Evolutionary conservation across 2,888 invertebrate species (phyloP).

Genomic region (Portevinia maculata): DNA sequence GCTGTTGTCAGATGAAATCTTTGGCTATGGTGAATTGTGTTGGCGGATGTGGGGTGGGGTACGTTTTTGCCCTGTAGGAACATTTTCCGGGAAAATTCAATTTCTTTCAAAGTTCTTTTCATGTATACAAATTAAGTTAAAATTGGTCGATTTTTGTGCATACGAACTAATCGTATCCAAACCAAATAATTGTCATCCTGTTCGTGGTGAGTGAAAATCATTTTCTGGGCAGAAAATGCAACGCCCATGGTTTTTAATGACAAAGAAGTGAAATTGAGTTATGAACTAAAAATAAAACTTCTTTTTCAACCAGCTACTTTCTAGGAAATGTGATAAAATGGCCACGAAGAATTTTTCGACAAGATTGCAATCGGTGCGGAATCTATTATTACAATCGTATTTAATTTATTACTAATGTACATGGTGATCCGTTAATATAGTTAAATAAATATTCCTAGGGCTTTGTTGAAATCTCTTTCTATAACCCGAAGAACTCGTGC

Average conservation of each 20-base stretch:
- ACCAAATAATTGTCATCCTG: neutral
- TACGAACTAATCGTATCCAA: no score
- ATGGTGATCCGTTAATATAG: neutral
- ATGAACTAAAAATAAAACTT: constrained; percentile 25
- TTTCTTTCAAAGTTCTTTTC: constrained; percentile 11
- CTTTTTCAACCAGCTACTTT: neutral
- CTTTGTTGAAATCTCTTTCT: neutral
- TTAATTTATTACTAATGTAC: neutral
- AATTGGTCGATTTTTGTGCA: neutral
- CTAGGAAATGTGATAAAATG: neutral
- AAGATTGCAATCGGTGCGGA: neutral
- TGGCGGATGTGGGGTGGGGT: no score
- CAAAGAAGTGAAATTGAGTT: constrained; percentile 13
- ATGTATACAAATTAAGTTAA: neutral
- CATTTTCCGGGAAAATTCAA: constrained; percentile 19
- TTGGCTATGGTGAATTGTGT: constrained; percentile 42
- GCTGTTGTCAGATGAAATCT: constrained; percentile 33
- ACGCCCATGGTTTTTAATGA: constrained; percentile 36
- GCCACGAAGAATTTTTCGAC: neutral
- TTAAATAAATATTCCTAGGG: neutral
- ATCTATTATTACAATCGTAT: neutral
- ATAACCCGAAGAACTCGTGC: neutral
- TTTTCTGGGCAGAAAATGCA: neutral
- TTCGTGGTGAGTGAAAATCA: neutral
- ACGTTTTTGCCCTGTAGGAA: neutral